Percentiles rank a stretch among this genome's conserved stretches.
Conservation (phyloP, 2,797 vertebrate species). For the Esox lucius region DNA sequence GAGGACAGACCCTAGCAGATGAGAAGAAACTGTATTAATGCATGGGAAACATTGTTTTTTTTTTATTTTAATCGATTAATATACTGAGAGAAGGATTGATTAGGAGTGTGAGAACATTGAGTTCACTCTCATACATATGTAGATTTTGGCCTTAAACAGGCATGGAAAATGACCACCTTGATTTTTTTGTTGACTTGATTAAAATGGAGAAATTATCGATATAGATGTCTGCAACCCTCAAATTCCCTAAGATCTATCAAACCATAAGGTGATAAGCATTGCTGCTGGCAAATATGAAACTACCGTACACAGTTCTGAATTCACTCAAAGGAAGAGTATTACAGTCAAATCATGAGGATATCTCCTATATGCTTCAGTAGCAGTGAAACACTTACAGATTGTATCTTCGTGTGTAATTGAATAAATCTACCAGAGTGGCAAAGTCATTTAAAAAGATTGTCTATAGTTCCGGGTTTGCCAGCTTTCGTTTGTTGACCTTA, state of each 20-base stretch:
- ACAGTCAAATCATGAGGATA: constrained; percentile 31
- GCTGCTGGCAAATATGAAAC: constrained; percentile 20
- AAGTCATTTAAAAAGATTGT: constrained; percentile 6
- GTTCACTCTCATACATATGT: constrained; percentile 11
- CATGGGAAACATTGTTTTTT: constrained; percentile 3
- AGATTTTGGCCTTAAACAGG: constrained; percentile 23
- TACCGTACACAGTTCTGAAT: background rate
- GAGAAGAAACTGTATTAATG: constrained; percentile 12
- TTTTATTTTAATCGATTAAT: constrained; percentile 54
- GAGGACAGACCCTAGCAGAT: background rate
- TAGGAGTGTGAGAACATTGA: background rate
- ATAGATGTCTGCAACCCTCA: constrained; percentile 6
- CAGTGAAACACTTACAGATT: constrained; percentile 24
- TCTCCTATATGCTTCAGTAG: constrained; percentile 15
- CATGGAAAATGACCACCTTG: constrained; percentile 20
- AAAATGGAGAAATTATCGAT: background rate
- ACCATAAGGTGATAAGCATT: constrained; percentile 11
- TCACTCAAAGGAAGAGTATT: constrained; percentile 11
- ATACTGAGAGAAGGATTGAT: background rate
- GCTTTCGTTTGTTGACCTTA: constrained; percentile 29
- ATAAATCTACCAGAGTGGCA: constrained; percentile 24
- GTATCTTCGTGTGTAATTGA: constrained; percentile 36
- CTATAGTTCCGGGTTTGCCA: constrained; percentile 9
- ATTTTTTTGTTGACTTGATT: background rate
- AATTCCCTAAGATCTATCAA: constrained; percentile 13